Conservation (phyloP, 2,797 vertebrate genomes). For the Molothrus ater region DNA sequence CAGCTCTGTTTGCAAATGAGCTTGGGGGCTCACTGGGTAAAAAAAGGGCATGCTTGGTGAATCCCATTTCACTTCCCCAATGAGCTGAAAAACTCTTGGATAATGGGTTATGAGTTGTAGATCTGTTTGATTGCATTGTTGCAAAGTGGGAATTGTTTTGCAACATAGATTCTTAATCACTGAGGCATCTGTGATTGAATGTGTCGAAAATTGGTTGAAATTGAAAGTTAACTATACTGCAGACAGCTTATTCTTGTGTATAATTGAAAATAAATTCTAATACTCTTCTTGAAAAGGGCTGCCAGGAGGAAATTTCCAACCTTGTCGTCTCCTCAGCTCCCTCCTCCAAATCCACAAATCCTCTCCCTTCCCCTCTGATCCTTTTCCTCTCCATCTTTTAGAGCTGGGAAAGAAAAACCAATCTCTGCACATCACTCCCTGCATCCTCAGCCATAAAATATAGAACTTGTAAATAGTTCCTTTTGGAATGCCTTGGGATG, state of each 20-base stretch:
- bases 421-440: neutral
- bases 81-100: constrained; percentile 77
- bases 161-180: constrained; percentile 85
- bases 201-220: constrained; percentile 82
- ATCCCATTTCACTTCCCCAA: constrained; percentile 77
- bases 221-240: constrained; percentile 83
- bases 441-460: neutral
- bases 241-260: constrained; percentile 83
- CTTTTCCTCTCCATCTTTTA: constrained; percentile 3
- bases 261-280: constrained; percentile 87
- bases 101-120: constrained; percentile 82
- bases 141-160: constrained; percentile 85
- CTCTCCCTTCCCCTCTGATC: neutral
- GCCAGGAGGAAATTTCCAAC: constrained; percentile 74
- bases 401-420: constrained; percentile 40
- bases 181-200: constrained; percentile 83
- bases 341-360: neutral
- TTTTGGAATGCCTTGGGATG: neutral
- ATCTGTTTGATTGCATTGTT: constrained; percentile 84
- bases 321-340: constrained; percentile 6
- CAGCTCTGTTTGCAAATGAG: constrained; percentile 76
- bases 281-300: constrained; percentile 77
- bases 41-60: constrained; percentile 70
- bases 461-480: neutral
- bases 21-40: constrained; percentile 57